Evolutionary conservation across 2,888 invertebrate species (phyloP), one percentile per base, ranked within the genome.

Genomic region (Myathropa florea): DNA sequence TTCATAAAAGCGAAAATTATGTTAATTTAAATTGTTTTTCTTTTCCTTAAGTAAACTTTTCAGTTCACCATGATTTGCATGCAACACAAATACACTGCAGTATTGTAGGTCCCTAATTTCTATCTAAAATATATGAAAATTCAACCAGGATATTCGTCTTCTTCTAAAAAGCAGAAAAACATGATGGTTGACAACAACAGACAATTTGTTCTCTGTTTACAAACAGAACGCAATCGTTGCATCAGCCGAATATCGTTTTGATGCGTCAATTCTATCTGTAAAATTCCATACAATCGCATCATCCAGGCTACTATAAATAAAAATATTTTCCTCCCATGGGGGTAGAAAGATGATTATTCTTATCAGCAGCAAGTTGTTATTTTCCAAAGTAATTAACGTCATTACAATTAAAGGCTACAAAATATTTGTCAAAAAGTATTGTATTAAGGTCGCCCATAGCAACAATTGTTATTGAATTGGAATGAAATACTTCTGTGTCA

Each of bases 351-450:
- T 21, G 30, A 26, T 33, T 33, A n/a, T 7, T 68, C 64, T 77
- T 77, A 68, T 77, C 68, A 60, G 24, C 30, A 0, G 23, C 21
- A 26, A 26, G 24, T 57, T 21, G 30, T 61, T 77, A 30, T 77
- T 77, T 77, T 60, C 12, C 60, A 77, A 28, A 33, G 10, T 53
- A 4, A 68, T 53, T 33, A 77, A 53, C 76, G 68, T 77, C 76
- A 76, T 21, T n/a, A 53, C 33, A 30, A 68, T 53, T 53, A n/a
- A 23, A 77, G 33, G 23, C 59, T 59, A 7, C 18, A 46, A 46
- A 46, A 46, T 46, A 46, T 46, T 46, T 46, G 39, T 46, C 18
- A 18, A 18, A 2, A 9, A 6, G 14, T 30, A 7, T 33, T 4
- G 33, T n/a, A n/a, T n/a, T n/a, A n/a, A n/a, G n/a, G n/a, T 46